Evolutionary conservation across 2,113 vertebrate genomes (phyloP).

Genomic region (Labeo rohita): DNA sequence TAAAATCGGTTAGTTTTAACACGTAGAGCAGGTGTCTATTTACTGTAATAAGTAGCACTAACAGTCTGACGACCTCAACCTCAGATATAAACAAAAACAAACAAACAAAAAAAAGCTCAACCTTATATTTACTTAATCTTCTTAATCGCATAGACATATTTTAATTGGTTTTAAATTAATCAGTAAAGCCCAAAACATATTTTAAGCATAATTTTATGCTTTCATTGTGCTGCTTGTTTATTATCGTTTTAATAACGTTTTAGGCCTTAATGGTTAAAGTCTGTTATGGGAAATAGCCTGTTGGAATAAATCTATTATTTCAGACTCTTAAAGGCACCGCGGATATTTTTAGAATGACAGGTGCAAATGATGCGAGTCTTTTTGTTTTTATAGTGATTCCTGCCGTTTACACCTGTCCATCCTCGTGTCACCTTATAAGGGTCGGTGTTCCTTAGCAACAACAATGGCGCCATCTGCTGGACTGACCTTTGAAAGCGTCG

Average conservation of each 20-base stretch:
- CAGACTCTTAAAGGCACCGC: background rate
- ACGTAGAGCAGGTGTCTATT: background rate
- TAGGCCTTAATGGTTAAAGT: background rate
- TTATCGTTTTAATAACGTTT: background rate
- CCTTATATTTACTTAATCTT: background rate
- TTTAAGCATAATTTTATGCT: background rate
- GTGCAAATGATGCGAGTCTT: background rate
- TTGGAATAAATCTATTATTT: background rate
- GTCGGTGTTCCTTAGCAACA: background rate
- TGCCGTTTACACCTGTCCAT: background rate
- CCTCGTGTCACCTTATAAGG: background rate
- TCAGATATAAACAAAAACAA: background rate
- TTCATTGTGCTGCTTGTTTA: background rate
- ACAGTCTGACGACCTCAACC: background rate
- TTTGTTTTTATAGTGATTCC: background rate
- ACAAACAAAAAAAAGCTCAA: background rate
- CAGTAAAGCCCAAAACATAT: background rate
- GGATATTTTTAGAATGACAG: background rate
- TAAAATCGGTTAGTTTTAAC: background rate
- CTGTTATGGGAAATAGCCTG: background rate
- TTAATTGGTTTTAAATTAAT: background rate
- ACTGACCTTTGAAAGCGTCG: background rate
- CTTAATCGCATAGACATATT: background rate
- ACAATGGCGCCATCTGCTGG: conserved; percentile 44
- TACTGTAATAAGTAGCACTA: background rate